Conservation (phyloP, 2,113 vertebrate species). For the Arenaria interpres region DNA sequence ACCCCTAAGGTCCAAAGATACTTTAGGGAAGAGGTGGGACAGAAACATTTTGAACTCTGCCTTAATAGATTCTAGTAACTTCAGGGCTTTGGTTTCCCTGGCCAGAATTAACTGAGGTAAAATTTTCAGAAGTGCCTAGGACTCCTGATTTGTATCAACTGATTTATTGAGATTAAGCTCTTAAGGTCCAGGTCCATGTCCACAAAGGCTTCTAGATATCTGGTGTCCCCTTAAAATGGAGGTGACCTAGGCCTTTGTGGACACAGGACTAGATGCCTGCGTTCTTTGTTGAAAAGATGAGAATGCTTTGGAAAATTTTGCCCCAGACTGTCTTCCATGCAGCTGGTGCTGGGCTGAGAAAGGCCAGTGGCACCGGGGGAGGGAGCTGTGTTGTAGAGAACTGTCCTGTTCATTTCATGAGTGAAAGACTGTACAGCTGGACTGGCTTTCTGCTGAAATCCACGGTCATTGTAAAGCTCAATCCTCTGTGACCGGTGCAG, state of each 20-base stretch:
- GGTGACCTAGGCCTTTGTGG: not conserved
- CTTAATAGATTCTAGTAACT: slow-evolving; percentile 41
- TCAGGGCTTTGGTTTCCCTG: slow-evolving; percentile 30
- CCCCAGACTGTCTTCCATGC: not conserved
- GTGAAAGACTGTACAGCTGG: not conserved
- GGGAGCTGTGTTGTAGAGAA: not conserved
- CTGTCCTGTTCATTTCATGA: slow-evolving; percentile 31
- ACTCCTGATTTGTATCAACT: not conserved
- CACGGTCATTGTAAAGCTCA: accelerated
- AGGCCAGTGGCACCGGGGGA: accelerated
- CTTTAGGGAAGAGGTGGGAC: not conserved
- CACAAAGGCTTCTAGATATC: not conserved
- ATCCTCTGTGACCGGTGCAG: accelerated
- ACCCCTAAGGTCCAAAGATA: not conserved
- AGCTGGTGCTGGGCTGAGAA: not conserved
- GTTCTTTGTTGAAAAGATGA: not conserved
- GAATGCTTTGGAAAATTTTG: slow-evolving; percentile 41
- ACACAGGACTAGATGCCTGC: accelerated
- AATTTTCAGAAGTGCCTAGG: slow-evolving; percentile 50
- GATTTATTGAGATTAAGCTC: not conserved
- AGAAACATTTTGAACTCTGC: slow-evolving; percentile 39
- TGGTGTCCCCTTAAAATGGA: not conserved
- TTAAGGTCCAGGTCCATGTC: not conserved
- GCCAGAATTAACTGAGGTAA: slow-evolving; percentile 37
- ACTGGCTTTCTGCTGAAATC: not conserved